Evolutionary conservation across 2,888 invertebrate genomes (phyloP).

Genomic region (Notodonta ziczac): DNA sequence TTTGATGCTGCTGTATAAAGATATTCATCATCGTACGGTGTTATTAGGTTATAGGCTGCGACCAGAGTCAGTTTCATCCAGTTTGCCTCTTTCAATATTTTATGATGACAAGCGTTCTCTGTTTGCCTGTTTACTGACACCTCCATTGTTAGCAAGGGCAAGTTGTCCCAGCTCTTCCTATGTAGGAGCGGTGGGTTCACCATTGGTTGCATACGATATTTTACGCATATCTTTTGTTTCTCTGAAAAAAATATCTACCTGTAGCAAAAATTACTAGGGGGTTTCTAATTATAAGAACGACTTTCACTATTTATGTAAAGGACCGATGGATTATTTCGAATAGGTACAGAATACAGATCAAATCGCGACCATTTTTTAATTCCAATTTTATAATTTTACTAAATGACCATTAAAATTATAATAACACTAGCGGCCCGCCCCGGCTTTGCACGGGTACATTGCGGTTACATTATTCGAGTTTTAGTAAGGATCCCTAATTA

Average conservation of each 20-base stretch:
- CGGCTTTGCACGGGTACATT: too few relatives aligned
- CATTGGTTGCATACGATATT: slow-evolving; percentile 67
- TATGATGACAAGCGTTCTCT: slow-evolving; percentile 55
- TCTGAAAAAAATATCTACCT: slow-evolving; percentile 45
- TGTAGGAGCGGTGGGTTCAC: slow-evolving; percentile 42
- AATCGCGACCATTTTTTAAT: too few relatives aligned
- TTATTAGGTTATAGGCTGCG: slow-evolving; percentile 63
- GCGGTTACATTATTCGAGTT: too few relatives aligned
- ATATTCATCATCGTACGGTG: slow-evolving; percentile 48
- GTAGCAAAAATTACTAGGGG: too few relatives aligned
- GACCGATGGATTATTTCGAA: too few relatives aligned
- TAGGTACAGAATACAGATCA: too few relatives aligned
- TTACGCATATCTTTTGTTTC: slow-evolving; percentile 50
- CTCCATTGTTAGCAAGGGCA: slow-evolving; percentile 64
- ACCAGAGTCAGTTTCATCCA: slow-evolving; percentile 65
- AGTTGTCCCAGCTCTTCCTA: slow-evolving; percentile 70
- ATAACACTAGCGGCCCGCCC: too few relatives aligned
- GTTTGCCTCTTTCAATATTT: slow-evolving; percentile 56
- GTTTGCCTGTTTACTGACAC: slow-evolving; percentile 49
- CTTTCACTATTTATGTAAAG: too few relatives aligned
- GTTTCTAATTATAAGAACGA: too few relatives aligned
- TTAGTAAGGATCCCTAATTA: too few relatives aligned
- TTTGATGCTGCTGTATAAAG: slow-evolving; percentile 63
- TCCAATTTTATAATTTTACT: too few relatives aligned
- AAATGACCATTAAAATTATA: too few relatives aligned